Conservation (phyloP, 2,888 invertebrate species). For the Stenoptilia bipunctidactyla region DNA sequence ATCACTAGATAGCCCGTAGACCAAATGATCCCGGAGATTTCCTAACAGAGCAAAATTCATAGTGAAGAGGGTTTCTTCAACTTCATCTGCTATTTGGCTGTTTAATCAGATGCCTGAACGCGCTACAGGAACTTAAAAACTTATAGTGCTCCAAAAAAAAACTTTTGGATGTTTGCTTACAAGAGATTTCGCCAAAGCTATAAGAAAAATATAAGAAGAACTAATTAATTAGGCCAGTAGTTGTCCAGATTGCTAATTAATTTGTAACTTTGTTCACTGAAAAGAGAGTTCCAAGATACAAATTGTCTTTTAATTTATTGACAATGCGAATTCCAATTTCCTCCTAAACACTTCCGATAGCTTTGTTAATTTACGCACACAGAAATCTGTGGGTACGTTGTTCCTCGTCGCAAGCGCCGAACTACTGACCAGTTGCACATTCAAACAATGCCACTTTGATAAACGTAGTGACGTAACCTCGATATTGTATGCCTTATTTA, state of each 20-base stretch:
- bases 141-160: not conserved
- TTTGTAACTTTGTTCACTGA: not conserved
- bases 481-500: no score
- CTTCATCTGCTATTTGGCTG: not conserved
- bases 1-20: not conserved
- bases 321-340: not conserved
- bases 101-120: not conserved
- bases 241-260: not conserved
- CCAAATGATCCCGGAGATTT: not conserved
- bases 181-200: not conserved
- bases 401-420: no score
- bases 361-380: no score
- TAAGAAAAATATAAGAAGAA: no score
- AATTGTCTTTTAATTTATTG: not conserved
- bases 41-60: not conserved
- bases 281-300: not conserved
- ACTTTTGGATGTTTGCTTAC: not conserved
- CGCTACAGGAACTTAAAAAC: not conserved
- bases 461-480: no score
- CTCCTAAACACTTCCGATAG: not conserved
- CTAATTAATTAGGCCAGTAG: not conserved
- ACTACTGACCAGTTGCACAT: no score
- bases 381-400: no score
- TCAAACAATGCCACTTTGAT: no score
- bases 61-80: not conserved